These are phyloP conservation scores for Myrmecophaga tridactyla DNA, from an alignment of 2,113 vertebrate genomes.

Conservation along the genomic window DNA sequence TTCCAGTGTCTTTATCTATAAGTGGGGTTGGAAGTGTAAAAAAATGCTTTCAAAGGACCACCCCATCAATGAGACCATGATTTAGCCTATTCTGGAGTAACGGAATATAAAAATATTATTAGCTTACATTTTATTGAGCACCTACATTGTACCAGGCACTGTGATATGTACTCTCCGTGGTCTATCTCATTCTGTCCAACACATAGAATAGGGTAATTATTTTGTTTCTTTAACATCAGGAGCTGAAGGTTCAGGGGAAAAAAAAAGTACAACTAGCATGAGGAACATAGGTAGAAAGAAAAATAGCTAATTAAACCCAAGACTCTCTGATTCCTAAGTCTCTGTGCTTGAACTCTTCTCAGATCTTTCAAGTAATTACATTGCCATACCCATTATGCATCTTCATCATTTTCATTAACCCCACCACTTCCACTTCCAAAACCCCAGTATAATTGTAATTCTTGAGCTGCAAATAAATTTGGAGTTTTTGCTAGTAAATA, in stretches of 20 bases:
- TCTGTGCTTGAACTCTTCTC: background rate
- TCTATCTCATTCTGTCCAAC: background rate
- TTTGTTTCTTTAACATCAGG: background rate
- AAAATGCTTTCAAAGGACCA: background rate
- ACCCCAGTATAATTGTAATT: background rate
- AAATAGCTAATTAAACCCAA: background rate
- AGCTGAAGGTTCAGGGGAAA: background rate
- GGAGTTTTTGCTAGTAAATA: background rate
- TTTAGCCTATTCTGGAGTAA: background rate
- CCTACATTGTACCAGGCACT: background rate
- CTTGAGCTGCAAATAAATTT: background rate
- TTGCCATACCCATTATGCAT: no score
- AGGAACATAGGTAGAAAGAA: background rate
- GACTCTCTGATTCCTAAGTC: background rate
- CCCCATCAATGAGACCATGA: background rate
- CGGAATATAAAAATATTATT: background rate
- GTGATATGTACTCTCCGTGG: background rate
- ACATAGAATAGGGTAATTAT: background rate
- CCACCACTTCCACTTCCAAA: accelerated
- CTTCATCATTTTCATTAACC: background rate
- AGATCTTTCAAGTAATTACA: background rate
- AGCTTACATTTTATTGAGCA: background rate
- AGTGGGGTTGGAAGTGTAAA: background rate
- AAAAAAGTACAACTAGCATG: background rate
- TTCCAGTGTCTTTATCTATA: background rate